Conservation (phyloP, 2,888 invertebrate species). For the Theretra japonica region DNA sequence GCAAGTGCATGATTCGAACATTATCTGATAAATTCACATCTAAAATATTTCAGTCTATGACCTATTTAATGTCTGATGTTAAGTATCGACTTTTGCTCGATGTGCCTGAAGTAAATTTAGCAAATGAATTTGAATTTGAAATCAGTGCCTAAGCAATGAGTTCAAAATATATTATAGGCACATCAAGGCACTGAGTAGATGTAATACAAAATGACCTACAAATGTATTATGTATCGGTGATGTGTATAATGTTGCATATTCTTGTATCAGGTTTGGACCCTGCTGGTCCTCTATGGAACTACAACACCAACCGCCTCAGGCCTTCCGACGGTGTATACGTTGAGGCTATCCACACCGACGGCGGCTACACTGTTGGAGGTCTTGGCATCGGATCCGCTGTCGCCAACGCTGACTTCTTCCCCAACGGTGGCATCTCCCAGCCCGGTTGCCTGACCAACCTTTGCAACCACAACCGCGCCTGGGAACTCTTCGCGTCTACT, state of each 20-base stretch:
- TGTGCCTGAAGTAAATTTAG: no score
- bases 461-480: constrained; percentile 70
- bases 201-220: no score
- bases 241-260: neutral
- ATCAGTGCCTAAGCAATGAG: no score
- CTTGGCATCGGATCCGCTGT: constrained; percentile 76
- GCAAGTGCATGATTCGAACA: no score
- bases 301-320: constrained; percentile 51
- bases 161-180: no score
- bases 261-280: neutral
- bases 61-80: no score
- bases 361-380: constrained; percentile 60
- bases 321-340: constrained; percentile 67
- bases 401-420: constrained; percentile 85
- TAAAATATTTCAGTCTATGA: no score
- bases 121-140: no score
- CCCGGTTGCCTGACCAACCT: constrained; percentile 63
- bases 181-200: neutral
- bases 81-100: no score
- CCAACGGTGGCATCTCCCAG: constrained; percentile 80
- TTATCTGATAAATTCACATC: no score
- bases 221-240: no score
- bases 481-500: constrained; percentile 64
- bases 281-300: constrained; percentile 60
- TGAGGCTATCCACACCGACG: constrained; percentile 76